Evolutionary conservation across 2,888 invertebrate genomes (phyloP).

Genomic region (Caradrina clavipalpis): DNA sequence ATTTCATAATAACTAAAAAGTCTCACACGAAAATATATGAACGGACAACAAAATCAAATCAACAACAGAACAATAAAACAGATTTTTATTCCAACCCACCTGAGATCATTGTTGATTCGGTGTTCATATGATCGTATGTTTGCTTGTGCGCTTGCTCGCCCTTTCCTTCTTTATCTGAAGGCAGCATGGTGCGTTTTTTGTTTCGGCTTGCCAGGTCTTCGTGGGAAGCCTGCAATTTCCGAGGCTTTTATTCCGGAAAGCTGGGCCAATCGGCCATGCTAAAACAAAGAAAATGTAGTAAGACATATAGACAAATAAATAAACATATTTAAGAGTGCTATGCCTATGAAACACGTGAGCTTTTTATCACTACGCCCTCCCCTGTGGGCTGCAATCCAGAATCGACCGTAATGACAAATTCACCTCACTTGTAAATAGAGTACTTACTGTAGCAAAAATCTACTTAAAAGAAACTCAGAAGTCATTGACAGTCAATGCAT

Average conservation of each 20-base stretch:
- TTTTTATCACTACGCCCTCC: too few relatives aligned
- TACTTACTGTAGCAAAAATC: too few relatives aligned
- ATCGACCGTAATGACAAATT: too few relatives aligned
- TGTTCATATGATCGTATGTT: conserved; percentile 92
- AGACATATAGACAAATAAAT: too few relatives aligned
- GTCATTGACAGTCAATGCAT: too few relatives aligned
- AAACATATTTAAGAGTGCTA: background rate
- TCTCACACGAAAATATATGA: background rate
- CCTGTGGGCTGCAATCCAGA: too few relatives aligned
- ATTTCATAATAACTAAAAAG: too few relatives aligned
- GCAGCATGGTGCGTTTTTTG: conserved; percentile 72
- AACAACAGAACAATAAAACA: background rate
- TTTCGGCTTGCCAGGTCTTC: too few relatives aligned
- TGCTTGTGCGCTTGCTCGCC: conserved; percentile 92
- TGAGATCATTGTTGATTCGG: conserved; percentile 82
- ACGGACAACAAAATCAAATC: background rate
- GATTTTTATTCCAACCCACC: conserved; percentile 71
- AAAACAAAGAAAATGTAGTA: conserved; percentile 20
- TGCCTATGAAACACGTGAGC: background rate
- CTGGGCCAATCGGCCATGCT: conserved; percentile 18
- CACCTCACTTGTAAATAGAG: too few relatives aligned
- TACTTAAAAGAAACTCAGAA: too few relatives aligned
- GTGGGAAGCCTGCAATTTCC: too few relatives aligned
- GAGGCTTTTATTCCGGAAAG: too few relatives aligned
- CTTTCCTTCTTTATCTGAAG: conserved; percentile 77